Conservation (phyloP, 2,797 vertebrate species). For the Neosilurus mollespiculum region DNA sequence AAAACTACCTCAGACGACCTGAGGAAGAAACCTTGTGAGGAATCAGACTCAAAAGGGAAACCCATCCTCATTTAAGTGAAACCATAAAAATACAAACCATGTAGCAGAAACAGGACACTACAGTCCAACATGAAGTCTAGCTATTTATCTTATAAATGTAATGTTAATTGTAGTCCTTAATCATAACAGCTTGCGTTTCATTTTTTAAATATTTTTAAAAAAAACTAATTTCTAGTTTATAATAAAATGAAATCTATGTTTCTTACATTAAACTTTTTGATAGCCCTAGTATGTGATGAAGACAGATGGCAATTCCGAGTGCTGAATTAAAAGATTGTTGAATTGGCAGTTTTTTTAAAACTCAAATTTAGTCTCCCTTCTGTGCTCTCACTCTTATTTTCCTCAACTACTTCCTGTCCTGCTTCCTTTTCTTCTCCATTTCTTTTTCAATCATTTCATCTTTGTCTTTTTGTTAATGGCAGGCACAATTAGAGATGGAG, state of each 20-base stretch:
- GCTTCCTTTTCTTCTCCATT: not conserved
- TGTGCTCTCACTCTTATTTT: not conserved
- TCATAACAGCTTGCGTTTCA: not conserved
- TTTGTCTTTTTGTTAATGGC: slow-evolving; percentile 17
- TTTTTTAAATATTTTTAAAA: not conserved
- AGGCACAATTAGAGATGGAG: slow-evolving; percentile 82
- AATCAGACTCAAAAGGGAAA: no score
- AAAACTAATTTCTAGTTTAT: not conserved
- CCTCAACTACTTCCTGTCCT: not conserved
- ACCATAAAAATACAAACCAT: no score
- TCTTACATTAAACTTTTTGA: not conserved
- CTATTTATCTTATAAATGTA: no score
- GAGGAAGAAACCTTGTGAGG: no score
- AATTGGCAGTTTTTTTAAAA: slow-evolving; percentile 15
- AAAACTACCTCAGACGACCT: no score
- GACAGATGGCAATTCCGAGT: not conserved
- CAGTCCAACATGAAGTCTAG: no score
- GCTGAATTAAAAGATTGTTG: slow-evolving; percentile 28
- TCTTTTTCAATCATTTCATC: not conserved
- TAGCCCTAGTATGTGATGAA: not conserved
- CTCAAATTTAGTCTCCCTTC: not conserved
- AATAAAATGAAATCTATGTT: no score
- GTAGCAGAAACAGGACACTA: no score
- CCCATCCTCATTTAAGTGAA: no score
- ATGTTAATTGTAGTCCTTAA: no score